These are phyloP conservation scores for Ylistrum balloti DNA, from an alignment of 1,140 invertebrate species.

Conservation along the genomic window DNA sequence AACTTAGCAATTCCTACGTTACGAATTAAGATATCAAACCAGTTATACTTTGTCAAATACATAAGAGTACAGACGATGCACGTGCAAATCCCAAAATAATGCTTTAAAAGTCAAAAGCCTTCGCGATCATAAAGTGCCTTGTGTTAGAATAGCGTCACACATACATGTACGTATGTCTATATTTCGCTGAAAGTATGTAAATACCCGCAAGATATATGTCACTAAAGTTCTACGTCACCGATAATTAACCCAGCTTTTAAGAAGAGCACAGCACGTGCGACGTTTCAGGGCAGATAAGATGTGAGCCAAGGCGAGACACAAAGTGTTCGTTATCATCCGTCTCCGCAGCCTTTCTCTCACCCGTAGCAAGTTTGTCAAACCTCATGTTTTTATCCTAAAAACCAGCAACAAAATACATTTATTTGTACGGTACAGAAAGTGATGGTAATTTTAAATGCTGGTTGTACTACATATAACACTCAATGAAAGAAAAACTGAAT, in stretches of 20 bases:
- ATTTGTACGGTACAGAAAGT: too few relatives aligned
- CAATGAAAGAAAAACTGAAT: too few relatives aligned
- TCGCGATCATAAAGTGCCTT: not conserved
- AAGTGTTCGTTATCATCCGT: not conserved
- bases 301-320: not conserved
- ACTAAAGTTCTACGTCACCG: not conserved
- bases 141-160: too few relatives aligned
- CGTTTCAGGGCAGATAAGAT: constrained; percentile 10
- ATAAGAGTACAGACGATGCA: not conserved
- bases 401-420: too few relatives aligned
- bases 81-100: not conserved
- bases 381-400: too few relatives aligned
- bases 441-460: too few relatives aligned
- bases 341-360: not conserved
- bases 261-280: constrained; percentile 8
- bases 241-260: not conserved
- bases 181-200: not conserved
- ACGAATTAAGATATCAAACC: too few relatives aligned
- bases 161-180: too few relatives aligned
- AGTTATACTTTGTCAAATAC: not conserved
- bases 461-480: too few relatives aligned
- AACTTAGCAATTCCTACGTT: too few relatives aligned
- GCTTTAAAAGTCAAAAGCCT: not conserved
- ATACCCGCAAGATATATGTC: constrained; percentile 21
- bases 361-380: not conserved